These are phyloP conservation scores for Brachionus koreanus DNA, from an alignment of 1,140 invertebrate species.

Conservation along the genomic window DNA sequence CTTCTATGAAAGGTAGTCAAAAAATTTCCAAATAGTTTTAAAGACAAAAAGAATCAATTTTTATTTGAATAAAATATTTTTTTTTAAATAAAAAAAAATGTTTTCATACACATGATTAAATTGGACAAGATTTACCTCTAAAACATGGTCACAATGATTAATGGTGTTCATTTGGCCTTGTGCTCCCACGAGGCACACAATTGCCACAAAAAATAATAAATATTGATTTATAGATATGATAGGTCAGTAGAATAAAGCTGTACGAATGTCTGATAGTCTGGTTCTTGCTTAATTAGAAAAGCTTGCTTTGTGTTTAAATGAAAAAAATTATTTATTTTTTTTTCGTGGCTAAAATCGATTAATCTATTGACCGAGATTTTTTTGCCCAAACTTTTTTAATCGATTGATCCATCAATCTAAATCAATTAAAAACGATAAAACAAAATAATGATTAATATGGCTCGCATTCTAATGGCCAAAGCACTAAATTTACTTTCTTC, in stretches of 20 bases:
- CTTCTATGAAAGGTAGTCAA: too few species aligned
- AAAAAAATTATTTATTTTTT: constrained; percentile 39
- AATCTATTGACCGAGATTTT: constrained; percentile 34
- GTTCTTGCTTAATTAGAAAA: constrained; percentile 24
- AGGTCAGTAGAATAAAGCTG: constrained; percentile 3
- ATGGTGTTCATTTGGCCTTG: background rate
- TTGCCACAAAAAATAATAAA: background rate
- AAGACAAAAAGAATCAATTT: too few species aligned
- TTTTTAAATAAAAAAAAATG: too few species aligned
- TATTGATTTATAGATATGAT: constrained; percentile 23
- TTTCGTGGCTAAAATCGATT: constrained; percentile 13
- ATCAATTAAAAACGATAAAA: constrained; percentile 38
- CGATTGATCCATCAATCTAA: constrained; percentile 38
- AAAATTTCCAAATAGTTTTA: too few species aligned
- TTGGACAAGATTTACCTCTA: background rate
- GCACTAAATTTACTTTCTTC: background rate
- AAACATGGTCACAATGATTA: background rate
- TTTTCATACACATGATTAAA: too few species aligned
- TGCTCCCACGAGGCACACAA: background rate
- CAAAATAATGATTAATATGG: constrained; percentile 36
- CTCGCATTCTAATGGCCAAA: background rate
- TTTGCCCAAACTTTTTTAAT: background rate
- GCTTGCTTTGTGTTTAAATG: background rate
- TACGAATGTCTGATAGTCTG: background rate
- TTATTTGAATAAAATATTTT: too few species aligned